These are phyloP conservation scores for Ditylenchus weischeri DNA, from an alignment of 2,888 invertebrate species.

Conservation along the genomic window DNA sequence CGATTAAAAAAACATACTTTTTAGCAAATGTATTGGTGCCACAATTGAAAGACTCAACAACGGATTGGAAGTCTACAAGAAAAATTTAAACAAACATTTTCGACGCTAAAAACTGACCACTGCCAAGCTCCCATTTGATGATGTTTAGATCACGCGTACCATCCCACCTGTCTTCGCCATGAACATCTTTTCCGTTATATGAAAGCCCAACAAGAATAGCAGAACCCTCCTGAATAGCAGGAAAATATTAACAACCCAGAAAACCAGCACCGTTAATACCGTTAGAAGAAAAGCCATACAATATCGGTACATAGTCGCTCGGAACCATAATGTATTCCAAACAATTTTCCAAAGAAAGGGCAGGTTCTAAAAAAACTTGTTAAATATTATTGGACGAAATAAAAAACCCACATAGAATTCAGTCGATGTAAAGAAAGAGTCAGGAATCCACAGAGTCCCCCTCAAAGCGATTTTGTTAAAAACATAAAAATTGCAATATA, in stretches of 20 bases:
- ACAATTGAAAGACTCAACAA: conserved; percentile 86
- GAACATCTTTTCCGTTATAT: conserved; percentile 70
- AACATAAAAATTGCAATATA: no score
- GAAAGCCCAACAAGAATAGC: conserved; percentile 73
- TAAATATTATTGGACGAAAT: neutral
- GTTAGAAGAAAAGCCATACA: conserved; percentile 87
- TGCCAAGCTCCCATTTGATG: conserved; percentile 76
- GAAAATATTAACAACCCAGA: conserved; percentile 12
- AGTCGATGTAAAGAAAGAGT: conserved; percentile 69
- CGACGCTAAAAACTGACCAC: conserved; percentile 59
- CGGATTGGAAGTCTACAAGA: conserved; percentile 70
- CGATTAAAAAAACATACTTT: conserved; percentile 65
- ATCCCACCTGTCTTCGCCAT: conserved; percentile 69
- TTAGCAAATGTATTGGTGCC: conserved; percentile 93
- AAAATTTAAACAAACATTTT: neutral
- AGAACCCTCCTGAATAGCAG: conserved; percentile 61
- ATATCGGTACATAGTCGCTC: conserved; percentile 75
- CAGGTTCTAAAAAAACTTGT: conserved; percentile 35
- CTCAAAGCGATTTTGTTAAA: no score
- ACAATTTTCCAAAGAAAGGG: conserved; percentile 55
- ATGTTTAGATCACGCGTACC: conserved; percentile 85
- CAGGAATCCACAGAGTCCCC: conserved; percentile 71
- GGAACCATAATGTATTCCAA: conserved; percentile 56
- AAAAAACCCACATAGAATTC: conserved; percentile 61
- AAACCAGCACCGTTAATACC: conserved; percentile 43